phyloP scores from a whole-genome alignment of 2,888 invertebrate genomes.

The Hipparchia semele region DNA sequence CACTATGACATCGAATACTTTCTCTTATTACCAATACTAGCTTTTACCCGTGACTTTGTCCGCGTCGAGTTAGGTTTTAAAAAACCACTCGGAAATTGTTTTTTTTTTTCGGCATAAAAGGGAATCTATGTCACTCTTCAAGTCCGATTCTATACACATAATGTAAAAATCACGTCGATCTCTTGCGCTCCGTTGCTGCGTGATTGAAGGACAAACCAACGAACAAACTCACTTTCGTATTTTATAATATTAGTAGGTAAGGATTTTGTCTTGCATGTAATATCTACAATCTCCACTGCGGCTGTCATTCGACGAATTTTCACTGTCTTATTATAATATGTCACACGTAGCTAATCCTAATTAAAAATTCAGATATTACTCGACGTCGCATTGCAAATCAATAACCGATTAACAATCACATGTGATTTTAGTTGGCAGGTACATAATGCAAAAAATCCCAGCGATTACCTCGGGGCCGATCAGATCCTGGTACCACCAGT shows the following conservation, averaged over 20 bases:
- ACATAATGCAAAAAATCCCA: conserved; percentile 53
- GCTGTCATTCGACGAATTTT: conserved; percentile 70
- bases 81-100: too few relatives aligned
- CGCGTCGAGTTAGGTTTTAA: too few relatives aligned
- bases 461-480: conserved; percentile 64
- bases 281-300: conserved; percentile 61
- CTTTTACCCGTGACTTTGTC: too few relatives aligned
- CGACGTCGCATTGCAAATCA: conserved; percentile 66
- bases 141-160: too few relatives aligned
- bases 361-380: conserved; percentile 64
- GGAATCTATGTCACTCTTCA: too few relatives aligned
- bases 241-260: too few relatives aligned
- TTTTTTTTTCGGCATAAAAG: too few relatives aligned
- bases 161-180: too few relatives aligned
- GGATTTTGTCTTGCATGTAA: conserved; percentile 45
- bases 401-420: conserved; percentile 51
- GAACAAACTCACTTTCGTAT: too few relatives aligned
- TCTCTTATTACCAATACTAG: conserved; percentile 63
- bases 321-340: conserved; percentile 61
- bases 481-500: conserved; percentile 78
- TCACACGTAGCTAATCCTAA: conserved; percentile 70
- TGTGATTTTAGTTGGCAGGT: conserved; percentile 57
- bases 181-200: too few relatives aligned
- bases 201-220: too few relatives aligned
- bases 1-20: conserved; percentile 66